These are phyloP conservation scores for Stenodera caucasica DNA, from an alignment of 2,888 invertebrate genomes.

Conservation along the genomic window DNA sequence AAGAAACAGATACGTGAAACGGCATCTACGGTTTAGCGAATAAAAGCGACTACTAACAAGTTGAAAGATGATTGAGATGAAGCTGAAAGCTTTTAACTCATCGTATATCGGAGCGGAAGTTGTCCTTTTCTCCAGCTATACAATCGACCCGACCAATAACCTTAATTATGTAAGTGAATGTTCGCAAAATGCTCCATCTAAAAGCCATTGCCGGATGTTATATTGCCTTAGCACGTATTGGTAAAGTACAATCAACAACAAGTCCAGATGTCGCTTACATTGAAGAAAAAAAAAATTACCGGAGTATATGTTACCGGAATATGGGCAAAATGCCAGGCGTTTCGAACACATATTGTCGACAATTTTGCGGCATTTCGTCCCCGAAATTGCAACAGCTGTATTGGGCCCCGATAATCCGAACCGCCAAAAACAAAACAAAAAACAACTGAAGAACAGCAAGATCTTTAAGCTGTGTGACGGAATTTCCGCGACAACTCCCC, in stretches of 20 bases:
- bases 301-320: slow-evolving; percentile 14
- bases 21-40: slow-evolving; percentile 24
- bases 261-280: slow-evolving; percentile 39
- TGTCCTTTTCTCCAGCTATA: slow-evolving; percentile 16
- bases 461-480: not conserved
- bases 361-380: slow-evolving; percentile 22
- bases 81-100: slow-evolving; percentile 42
- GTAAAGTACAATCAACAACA: slow-evolving; percentile 41
- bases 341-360: slow-evolving; percentile 24
- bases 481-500: slow-evolving; percentile 31
- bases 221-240: slow-evolving; percentile 31
- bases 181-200: slow-evolving; percentile 37
- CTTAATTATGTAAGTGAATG: slow-evolving; percentile 42
- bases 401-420: too few relatives aligned
- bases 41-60: slow-evolving; percentile 41
- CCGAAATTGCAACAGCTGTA: slow-evolving; percentile 20
- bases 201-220: slow-evolving; percentile 41
- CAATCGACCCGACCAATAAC: slow-evolving; percentile 39
- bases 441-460: too few relatives aligned
- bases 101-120: slow-evolving; percentile 23
- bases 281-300: slow-evolving; percentile 16
- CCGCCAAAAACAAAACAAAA: too few relatives aligned
- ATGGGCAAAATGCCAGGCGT: slow-evolving; percentile 24
- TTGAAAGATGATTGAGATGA: slow-evolving; percentile 38
- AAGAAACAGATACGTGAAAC: slow-evolving; percentile 26